Conservation (phyloP, 2,797 vertebrate species). For the Rhadinocentrus ornatus region DNA sequence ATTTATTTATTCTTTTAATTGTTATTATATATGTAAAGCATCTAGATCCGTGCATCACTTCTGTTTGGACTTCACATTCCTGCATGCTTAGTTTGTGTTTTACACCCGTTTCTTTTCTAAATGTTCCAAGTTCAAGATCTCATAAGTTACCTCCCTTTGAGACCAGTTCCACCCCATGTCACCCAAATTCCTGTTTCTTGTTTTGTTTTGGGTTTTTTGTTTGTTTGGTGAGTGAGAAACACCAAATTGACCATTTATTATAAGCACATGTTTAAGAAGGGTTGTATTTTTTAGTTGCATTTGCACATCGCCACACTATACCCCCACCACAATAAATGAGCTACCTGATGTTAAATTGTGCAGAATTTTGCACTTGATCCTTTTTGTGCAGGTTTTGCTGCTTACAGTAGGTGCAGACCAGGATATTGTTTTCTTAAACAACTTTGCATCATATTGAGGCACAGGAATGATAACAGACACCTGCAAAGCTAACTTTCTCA, state of each 20-base stretch:
- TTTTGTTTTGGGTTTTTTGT: too few relatives aligned
- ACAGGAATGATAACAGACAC: neutral
- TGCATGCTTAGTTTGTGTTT: constrained; percentile 9
- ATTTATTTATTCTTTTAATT: constrained; percentile 7
- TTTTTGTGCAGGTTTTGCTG: neutral
- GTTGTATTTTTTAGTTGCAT: neutral
- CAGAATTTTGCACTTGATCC: neutral
- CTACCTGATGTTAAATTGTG: neutral
- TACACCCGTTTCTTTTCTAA: constrained; percentile 13
- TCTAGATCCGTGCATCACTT: neutral
- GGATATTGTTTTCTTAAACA: neutral
- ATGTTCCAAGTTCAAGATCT: constrained; percentile 2
- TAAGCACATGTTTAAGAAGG: neutral
- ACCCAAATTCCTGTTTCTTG: neutral
- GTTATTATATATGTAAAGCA: neutral
- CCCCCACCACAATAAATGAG: neutral
- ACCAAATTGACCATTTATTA: neutral
- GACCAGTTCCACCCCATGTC: neutral
- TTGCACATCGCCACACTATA: neutral
- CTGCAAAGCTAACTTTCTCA: neutral
- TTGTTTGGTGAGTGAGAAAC: constrained; percentile 2
- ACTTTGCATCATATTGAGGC: neutral
- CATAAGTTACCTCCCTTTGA: neutral
- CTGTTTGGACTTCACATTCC: neutral
- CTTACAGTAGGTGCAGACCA: neutral